These are phyloP conservation scores for Macaca mulatta DNA, from an alignment of 2,113 vertebrate genomes.

Conservation along the genomic window DNA sequence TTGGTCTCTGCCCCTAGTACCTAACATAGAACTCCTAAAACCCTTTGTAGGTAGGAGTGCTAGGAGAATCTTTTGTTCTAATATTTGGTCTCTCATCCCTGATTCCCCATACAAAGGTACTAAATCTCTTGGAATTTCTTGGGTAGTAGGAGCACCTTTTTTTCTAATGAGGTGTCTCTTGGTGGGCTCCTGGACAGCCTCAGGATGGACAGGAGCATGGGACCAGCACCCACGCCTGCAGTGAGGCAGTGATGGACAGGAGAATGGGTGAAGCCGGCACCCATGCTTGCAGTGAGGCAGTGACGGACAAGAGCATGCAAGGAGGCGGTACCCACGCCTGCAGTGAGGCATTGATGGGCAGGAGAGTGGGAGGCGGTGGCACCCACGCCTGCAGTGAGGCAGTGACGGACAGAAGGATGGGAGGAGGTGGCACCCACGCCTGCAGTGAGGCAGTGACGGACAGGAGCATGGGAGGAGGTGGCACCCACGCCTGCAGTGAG, in stretches of 20 bases:
- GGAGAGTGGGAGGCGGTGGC: rapidly evolving
- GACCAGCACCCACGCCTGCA: too few relatives aligned
- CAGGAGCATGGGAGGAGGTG: rapidly evolving
- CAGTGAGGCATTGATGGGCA: too few relatives aligned
- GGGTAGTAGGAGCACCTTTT: neutral
- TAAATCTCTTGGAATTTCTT: neutral
- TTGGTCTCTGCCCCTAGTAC: neutral
- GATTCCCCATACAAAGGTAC: neutral
- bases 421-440: too few relatives aligned
- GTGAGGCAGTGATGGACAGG: too few relatives aligned
- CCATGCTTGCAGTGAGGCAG: too few relatives aligned
- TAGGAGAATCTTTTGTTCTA: neutral
- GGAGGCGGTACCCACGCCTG: too few relatives aligned
- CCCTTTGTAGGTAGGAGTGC: neutral
- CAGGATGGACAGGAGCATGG: neutral
- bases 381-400: neutral
- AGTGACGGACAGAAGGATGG: too few relatives aligned
- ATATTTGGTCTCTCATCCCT: neutral
- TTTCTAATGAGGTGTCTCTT: neutral
- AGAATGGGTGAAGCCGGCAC: too few relatives aligned
- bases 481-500: too few relatives aligned
- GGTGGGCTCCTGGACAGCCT: neutral
- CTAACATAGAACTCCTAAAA: neutral
- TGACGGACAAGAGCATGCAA: rapidly evolving
- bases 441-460: too few relatives aligned